Evolutionary conservation across 2,888 invertebrate genomes (phyloP).

Genomic region (Noctua janthina): DNA sequence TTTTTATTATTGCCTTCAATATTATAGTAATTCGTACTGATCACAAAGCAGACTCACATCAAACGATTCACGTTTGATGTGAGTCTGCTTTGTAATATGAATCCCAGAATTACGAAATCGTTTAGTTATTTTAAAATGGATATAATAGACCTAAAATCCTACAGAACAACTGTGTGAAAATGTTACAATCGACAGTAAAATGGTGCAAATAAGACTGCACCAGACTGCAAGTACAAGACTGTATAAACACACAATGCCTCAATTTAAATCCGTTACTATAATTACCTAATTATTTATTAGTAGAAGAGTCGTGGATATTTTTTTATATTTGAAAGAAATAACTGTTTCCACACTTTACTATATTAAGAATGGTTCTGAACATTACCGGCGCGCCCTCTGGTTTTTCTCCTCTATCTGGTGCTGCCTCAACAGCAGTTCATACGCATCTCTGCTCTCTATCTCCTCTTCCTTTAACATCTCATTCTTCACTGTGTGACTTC

Average conservation of each 20-base stretch:
- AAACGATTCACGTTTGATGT: not conserved
- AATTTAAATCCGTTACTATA: not conserved
- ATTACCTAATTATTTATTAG: not conserved
- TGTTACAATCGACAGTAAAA: not conserved
- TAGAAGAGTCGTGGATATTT: not conserved
- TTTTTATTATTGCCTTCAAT: not conserved
- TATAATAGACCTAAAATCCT: not conserved
- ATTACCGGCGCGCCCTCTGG: conserved; percentile 86
- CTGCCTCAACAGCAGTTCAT: conserved; percentile 82
- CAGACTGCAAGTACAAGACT: not conserved
- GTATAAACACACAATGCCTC: not conserved
- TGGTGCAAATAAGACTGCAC: not conserved
- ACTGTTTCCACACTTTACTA: not conserved
- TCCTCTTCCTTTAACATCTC: conserved; percentile 89
- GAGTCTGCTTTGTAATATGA: not conserved
- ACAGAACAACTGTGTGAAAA: not conserved
- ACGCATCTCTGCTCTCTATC: conserved; percentile 81
- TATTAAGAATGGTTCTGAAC: not conserved
- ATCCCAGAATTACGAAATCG: not conserved
- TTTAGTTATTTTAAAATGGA: not conserved
- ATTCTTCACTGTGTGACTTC: conserved; percentile 85
- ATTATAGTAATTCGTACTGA: not conserved
- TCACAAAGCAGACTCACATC: not conserved
- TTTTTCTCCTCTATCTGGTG: conserved; percentile 89
- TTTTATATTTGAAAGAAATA: not conserved